Conservation (phyloP, 1,140 invertebrate genomes). For the Sarcophaga peregrina region DNA sequence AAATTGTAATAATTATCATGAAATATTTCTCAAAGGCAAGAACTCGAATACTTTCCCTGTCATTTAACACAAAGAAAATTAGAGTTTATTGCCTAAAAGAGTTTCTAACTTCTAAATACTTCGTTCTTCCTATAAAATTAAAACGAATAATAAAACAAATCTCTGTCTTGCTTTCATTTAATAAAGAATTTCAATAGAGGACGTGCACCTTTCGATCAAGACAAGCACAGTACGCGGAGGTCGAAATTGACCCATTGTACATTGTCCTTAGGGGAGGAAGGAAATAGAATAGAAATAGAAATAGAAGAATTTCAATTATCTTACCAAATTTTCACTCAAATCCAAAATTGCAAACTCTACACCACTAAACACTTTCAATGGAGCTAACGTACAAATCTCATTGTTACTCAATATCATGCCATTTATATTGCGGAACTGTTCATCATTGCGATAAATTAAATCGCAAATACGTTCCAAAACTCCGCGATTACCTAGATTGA, state of each 20-base stretch:
- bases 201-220: too few species aligned
- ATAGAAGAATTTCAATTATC: conserved; percentile 13
- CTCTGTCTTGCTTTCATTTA: background rate
- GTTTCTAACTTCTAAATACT: too few species aligned
- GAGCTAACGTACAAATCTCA: conserved; percentile 35
- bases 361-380: conserved; percentile 38
- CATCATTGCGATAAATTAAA: conserved; percentile 46
- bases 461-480: conserved; percentile 44
- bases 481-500: conserved; percentile 44
- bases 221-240: too few species aligned
- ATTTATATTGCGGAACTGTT: conserved; percentile 40
- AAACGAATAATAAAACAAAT: background rate
- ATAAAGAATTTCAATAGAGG: background rate
- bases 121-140: too few species aligned
- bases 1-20: too few species aligned
- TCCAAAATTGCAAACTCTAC: conserved; percentile 41
- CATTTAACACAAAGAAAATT: background rate
- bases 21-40: too few species aligned
- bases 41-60: too few species aligned
- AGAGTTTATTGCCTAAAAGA: too few species aligned
- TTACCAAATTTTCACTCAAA: conserved; percentile 45
- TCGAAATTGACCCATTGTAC: too few species aligned
- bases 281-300: too few species aligned
- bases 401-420: conserved; percentile 45
- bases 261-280: too few species aligned